These are phyloP conservation scores for Pseudorhiza aurosa DNA, from an alignment of 30 jellyfish, hydroid and myxozoan genomes.

Conservation along the genomic window DNA sequence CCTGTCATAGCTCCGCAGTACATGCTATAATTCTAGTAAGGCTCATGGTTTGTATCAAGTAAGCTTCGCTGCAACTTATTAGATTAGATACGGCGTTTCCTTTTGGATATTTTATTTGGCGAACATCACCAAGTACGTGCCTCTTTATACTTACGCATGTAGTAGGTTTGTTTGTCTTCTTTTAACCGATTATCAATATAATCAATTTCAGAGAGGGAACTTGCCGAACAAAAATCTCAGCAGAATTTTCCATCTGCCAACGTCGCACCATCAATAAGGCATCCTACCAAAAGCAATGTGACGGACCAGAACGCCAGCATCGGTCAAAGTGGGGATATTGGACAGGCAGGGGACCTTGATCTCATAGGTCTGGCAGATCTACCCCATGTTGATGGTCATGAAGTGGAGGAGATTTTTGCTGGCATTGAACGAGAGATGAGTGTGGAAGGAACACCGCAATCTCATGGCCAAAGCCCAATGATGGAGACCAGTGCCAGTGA, in stretches of 20 bases:
- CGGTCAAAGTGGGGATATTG: conserved; percentile 50
- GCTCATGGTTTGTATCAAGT: too few relatives aligned
- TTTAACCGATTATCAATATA: too few relatives aligned
- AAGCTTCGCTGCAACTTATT: too few relatives aligned
- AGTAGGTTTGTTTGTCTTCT: too few relatives aligned
- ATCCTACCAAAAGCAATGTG: conserved; percentile 10
- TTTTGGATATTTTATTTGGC: too few relatives aligned
- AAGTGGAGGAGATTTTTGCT: conserved; percentile 93
- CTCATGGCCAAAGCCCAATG: conserved; percentile 80
- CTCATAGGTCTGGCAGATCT: conserved; percentile 81
- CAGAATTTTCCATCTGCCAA: conserved; percentile 2
- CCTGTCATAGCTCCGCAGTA: too few relatives aligned
- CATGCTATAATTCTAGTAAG: too few relatives aligned
- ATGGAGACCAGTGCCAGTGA: conserved; percentile 52
- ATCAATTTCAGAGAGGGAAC: conserved; percentile 7
- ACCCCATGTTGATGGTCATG: conserved; percentile 99
- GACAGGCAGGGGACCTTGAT: conserved; percentile 86
- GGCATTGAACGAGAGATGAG: conserved; percentile 94
- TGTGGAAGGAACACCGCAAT: conserved; percentile 81
- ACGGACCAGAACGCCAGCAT: conserved; percentile 18
- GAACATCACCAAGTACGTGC: too few relatives aligned
- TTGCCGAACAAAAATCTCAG: conserved; percentile 7
- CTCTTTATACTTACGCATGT: too few relatives aligned
- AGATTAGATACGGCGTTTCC: too few relatives aligned
- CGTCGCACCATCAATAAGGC: conserved; percentile 6